Conservation (phyloP, 2,797 vertebrate species). For the Gymnothorax reevesii region DNA sequence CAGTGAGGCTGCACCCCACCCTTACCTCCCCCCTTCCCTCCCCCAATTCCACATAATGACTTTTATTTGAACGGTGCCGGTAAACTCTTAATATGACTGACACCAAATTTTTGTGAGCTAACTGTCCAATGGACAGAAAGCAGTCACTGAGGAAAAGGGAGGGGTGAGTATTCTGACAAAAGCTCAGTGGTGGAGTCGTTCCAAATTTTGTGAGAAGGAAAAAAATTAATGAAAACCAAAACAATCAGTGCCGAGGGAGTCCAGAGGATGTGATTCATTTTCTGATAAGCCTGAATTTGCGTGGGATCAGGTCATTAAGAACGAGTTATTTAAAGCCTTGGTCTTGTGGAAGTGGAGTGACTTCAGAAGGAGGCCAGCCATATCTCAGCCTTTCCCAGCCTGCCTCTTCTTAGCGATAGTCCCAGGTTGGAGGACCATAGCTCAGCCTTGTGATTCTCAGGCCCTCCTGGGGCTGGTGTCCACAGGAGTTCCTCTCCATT, state of each 20-base stretch:
- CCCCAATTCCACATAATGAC: no score
- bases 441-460: not conserved
- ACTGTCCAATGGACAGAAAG: not conserved
- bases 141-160: not conserved
- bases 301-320: not conserved
- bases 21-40: not conserved
- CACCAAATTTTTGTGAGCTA: not conserved
- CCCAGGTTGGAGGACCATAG: not conserved
- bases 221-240: not conserved
- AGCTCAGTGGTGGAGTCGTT: not conserved
- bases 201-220: not conserved
- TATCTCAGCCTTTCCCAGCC: not conserved
- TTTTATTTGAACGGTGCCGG: constrained; percentile 3
- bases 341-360: not conserved
- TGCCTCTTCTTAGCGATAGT: not conserved
- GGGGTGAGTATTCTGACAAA: not conserved
- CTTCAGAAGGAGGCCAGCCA: not conserved
- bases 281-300: not conserved
- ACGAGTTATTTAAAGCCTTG: not conserved
- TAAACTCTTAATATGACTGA: not conserved
- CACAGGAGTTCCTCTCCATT: constrained; percentile 27
- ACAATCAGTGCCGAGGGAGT: not conserved
- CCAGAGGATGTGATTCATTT: not conserved
- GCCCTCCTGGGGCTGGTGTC: not conserved
- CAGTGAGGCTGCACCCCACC: not conserved